Percentiles rank a stretch among this genome's conserved stretches.
Evolutionary conservation across 2,888 invertebrate species (phyloP).

Genomic region (Amiota communis): DNA sequence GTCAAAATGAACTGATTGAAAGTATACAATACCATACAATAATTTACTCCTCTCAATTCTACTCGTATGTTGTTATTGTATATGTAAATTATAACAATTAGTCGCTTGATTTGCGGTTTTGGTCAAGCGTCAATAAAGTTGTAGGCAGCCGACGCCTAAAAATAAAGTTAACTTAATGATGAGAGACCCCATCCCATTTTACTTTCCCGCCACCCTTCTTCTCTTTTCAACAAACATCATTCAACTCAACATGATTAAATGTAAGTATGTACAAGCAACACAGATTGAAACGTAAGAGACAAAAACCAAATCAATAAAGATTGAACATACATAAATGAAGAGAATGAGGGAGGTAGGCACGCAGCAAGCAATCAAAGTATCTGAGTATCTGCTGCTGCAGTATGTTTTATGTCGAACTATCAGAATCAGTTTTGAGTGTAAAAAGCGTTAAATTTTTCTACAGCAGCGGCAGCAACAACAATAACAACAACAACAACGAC

Average conservation of each 20-base stretch:
- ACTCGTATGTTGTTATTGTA: background rate
- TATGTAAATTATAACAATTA: constrained; percentile 52
- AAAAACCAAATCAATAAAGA: constrained; percentile 62
- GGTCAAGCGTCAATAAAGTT: constrained; percentile 59
- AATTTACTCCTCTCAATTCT: too few species aligned
- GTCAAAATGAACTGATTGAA: constrained; percentile 9
- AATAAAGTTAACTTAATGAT: too few species aligned
- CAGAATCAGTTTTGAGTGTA: constrained; percentile 29
- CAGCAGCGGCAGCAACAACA: constrained; percentile 15
- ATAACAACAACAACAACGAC: background rate
- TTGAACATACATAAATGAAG: background rate
- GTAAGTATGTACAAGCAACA: constrained; percentile 8
- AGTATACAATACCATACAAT: too few species aligned
- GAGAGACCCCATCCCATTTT: background rate
- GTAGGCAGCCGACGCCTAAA: constrained; percentile 44
- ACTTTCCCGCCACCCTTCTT: background rate
- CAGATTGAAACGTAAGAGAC: constrained; percentile 66
- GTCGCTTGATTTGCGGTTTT: constrained; percentile 42
- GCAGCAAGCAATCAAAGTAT: background rate
- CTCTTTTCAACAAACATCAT: background rate
- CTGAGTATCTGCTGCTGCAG: background rate
- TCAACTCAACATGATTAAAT: constrained; percentile 1
- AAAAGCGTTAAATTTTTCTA: constrained; percentile 32
- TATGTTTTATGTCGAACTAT: background rate
- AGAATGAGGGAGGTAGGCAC: background rate